A percentile compares a stretch with the other conserved stretches of the same genome.
Evolutionary conservation across 2,797 vertebrate species (phyloP).

Genomic region (Scyliorhinus canicula): DNA sequence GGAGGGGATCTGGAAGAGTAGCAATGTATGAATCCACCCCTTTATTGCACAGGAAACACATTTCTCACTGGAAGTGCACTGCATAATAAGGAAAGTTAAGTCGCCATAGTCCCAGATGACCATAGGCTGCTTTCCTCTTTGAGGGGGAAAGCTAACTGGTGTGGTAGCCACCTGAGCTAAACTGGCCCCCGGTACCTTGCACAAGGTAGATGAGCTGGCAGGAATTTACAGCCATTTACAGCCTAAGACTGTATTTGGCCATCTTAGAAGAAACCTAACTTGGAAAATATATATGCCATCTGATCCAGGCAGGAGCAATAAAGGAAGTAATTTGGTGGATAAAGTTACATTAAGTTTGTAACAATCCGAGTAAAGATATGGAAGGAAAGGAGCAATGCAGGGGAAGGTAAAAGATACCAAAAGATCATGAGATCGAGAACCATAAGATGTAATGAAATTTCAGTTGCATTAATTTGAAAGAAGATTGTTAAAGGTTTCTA

Average conservation of each 20-base stretch:
- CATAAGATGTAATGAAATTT: background rate
- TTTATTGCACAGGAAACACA: background rate
- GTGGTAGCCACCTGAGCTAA: too few relatives aligned
- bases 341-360: constrained; percentile 7
- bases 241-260: background rate
- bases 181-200: too few relatives aligned
- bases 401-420: background rate
- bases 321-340: background rate
- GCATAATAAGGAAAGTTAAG: too few relatives aligned
- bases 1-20: background rate
- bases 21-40: background rate
- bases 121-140: too few relatives aligned
- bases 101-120: too few relatives aligned
- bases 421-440: background rate
- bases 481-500: background rate
- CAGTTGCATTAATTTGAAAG: background rate
- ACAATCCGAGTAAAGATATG: background rate
- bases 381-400: background rate
- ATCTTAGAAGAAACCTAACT: background rate
- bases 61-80: background rate
- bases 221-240: too few relatives aligned
- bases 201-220: background rate
- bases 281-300: background rate
- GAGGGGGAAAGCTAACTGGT: too few relatives aligned
- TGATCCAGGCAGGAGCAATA: background rate